Percentiles rank a stretch among this genome's conserved stretches.
Conservation (phyloP, 2,797 vertebrate species). For the Syngnathus acus region DNA sequence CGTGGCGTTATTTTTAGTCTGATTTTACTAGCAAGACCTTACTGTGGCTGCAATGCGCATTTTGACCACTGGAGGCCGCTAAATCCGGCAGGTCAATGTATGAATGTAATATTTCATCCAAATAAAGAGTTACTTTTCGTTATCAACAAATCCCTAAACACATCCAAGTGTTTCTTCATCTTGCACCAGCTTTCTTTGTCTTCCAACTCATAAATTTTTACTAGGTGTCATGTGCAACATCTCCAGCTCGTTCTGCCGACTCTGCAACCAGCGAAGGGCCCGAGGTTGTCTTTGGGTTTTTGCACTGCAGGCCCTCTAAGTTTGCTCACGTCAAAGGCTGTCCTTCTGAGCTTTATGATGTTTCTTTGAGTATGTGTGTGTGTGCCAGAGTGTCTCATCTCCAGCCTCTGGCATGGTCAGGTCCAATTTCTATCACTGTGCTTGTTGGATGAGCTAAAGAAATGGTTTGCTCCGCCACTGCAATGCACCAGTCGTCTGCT, state of each 20-base stretch:
- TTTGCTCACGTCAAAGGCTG: conserved; percentile 41
- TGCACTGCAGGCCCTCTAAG: conserved; percentile 36
- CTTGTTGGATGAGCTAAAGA: conserved; percentile 26
- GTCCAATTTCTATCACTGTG: conserved; percentile 54
- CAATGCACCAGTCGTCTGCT: conserved; percentile 30
- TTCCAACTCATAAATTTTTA: neutral
- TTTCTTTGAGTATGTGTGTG: conserved; percentile 37
- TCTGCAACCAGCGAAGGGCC: conserved; percentile 18
- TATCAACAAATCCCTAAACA: neutral
- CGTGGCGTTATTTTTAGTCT: neutral
- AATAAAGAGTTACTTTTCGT: neutral
- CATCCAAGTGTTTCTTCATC: neutral
- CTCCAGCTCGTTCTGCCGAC: conserved; percentile 15
- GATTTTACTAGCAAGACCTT: neutral
- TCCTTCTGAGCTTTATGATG: conserved; percentile 45
- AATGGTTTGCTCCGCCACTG: conserved; percentile 30
- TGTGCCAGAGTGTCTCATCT: conserved; percentile 35
- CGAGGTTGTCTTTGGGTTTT: conserved; percentile 28
- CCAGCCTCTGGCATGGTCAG: conserved; percentile 55
- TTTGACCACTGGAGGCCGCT: neutral
- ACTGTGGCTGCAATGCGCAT: neutral
- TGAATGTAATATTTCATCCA: neutral
- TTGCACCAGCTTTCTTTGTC: neutral
- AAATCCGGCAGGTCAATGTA: neutral
- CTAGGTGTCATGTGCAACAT: conserved; percentile 7